Evolutionary conservation across 1,140 invertebrate species (phyloP), one percentile per base, ranked within the genome.

Genomic region (Drosophila grimshawi): DNA sequence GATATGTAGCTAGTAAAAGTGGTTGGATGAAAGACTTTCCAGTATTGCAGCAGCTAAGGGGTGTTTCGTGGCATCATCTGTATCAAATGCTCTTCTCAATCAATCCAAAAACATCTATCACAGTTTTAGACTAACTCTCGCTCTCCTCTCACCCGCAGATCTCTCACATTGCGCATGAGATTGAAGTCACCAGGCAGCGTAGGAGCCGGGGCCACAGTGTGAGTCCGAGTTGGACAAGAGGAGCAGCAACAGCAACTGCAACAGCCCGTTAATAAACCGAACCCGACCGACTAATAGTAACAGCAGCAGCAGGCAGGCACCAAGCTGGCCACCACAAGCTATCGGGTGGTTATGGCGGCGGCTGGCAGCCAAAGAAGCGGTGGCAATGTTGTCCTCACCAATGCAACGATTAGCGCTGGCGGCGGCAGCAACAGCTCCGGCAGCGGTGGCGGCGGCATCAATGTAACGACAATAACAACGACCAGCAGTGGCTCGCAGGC

Each of bases 391-490:
- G 81, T 88, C 35, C 79, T 78, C 35, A 78, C 51, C 43, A 63
- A 78, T 29, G 56, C 59, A 1, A 60, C 61, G 3, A 33, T 60
- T 7, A 72, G 60, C 46, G 65, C 65, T 3, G 59, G 59, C 5
- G 43, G 63, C n/a, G 73, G 49, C 41, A 75, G 61, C 19, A 63
- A 69, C 19, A 78, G 49, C 39, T 65, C 80, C 8, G 62, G 68
- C 19, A 78, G 57, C 30, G 83, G 78, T n/a, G 78, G 57, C 30
- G 83, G 78, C 8, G 78, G 83, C n/a, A 63, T 92, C 53, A 92
- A 92, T 64, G 91, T 92, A n/a, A 90, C 91, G 27, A 91, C 91
- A n/a, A 90, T 92, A 45, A 89, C 91, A 3, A 91, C 69, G 6
- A 71, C 39, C 29, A 78, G 78, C 41, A 75, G 63, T 19, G 49